A percentile compares a stretch with the other conserved stretches of the same genome.
Conservation (phyloP, 2,888 invertebrate genomes). For the Endotricha flammealis region DNA sequence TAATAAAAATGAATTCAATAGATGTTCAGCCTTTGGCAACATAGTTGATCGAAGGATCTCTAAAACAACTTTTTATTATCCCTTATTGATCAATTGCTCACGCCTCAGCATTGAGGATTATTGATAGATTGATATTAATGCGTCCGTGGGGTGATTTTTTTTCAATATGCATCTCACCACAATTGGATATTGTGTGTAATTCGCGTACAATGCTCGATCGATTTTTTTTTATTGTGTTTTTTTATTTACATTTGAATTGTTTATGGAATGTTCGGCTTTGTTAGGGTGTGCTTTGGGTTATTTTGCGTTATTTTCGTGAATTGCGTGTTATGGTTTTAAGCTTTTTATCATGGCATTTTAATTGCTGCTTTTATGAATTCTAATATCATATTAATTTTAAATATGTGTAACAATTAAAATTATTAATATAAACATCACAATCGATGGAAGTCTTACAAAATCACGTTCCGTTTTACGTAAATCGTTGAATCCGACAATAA, state of each 20-base stretch:
- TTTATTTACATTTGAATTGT: slow-evolving; percentile 33
- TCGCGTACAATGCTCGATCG: slow-evolving; percentile 44
- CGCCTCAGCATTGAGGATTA: slow-evolving; percentile 68
- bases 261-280: slow-evolving; percentile 33
- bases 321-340: slow-evolving; percentile 19
- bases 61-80: slow-evolving; percentile 56
- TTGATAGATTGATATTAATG: slow-evolving; percentile 76
- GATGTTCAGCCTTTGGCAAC: too few species aligned
- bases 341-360: slow-evolving; percentile 9
- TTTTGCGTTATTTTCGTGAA: slow-evolving; percentile 28
- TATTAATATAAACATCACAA: slow-evolving; percentile 6
- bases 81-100: slow-evolving; percentile 68
- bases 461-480: slow-evolving; percentile 48
- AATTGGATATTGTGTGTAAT: slow-evolving; percentile 66
- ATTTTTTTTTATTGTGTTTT: slow-evolving; percentile 48
- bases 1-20: too few species aligned
- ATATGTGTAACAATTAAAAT: slow-evolving; percentile 1
- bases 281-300: slow-evolving; percentile 29
- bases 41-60: too few species aligned
- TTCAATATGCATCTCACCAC: slow-evolving; percentile 61
- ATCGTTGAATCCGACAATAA: slow-evolving; percentile 58
- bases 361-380: slow-evolving; percentile 2
- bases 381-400: background rate
- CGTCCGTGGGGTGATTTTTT: slow-evolving; percentile 60
- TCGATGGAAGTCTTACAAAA: slow-evolving; percentile 9